These are phyloP conservation scores for Anabas testudineus DNA, from an alignment of 2,797 vertebrate genomes.

Conservation along the genomic window DNA sequence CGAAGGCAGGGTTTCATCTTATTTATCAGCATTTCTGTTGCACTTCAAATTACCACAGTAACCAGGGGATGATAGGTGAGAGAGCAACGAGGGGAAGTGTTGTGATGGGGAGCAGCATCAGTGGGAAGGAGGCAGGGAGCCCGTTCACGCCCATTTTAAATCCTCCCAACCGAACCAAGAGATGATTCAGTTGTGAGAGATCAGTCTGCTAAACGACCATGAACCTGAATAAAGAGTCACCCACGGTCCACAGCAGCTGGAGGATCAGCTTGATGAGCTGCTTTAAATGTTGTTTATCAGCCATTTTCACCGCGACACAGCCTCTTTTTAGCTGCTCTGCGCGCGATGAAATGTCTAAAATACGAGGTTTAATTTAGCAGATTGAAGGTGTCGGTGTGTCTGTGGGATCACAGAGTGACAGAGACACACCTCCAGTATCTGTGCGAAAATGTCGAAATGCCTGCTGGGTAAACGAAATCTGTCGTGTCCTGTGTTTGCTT, in stretches of 20 bases:
- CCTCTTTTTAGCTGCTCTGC: background rate
- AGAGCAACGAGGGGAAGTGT: slow-evolving; percentile 40
- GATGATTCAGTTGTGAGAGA: slow-evolving; percentile 11
- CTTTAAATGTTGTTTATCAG: background rate
- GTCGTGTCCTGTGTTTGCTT: slow-evolving; percentile 59
- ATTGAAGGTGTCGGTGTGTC: slow-evolving; percentile 15
- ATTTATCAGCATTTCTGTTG: background rate
- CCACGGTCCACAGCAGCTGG: background rate
- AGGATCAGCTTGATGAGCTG: background rate
- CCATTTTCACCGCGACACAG: background rate
- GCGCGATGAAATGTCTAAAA: background rate
- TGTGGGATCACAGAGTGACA: slow-evolving; percentile 34
- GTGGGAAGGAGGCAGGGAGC: slow-evolving; percentile 48
- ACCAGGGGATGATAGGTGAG: background rate
- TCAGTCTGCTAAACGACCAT: slow-evolving; percentile 12
- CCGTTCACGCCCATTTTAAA: slow-evolving; percentile 72
- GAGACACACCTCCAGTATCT: slow-evolving; percentile 78
- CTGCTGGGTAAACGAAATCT: slow-evolving; percentile 75
- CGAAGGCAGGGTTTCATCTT: slow-evolving; percentile 85
- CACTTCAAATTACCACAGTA: slow-evolving; percentile 7
- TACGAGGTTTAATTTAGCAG: background rate
- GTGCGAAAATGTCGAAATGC: slow-evolving; percentile 75
- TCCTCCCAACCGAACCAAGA: slow-evolving; percentile 30
- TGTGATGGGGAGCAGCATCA: slow-evolving; percentile 58
- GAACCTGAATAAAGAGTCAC: slow-evolving; percentile 3